Conservation (phyloP, 2,797 vertebrate genomes). For the Takifugu rubripes region DNA sequence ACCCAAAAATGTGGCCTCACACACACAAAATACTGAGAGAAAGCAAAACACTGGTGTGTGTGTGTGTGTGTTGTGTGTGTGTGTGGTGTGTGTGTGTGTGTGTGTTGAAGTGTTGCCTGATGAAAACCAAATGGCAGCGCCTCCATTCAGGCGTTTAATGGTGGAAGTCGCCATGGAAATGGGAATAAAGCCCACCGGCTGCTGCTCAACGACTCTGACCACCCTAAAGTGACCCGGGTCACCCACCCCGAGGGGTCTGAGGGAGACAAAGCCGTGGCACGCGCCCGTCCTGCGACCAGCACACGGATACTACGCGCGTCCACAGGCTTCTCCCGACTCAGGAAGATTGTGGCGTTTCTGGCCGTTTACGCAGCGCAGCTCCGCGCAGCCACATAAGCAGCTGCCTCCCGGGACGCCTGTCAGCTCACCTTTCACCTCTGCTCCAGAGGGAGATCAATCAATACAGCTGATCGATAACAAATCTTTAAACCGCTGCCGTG, state of each 20-base stretch:
- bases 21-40: neutral
- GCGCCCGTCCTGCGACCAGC: slow-evolving; percentile 10
- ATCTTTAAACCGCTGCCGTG: slow-evolving; percentile 43
- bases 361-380: neutral
- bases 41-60: neutral
- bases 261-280: slow-evolving; percentile 50
- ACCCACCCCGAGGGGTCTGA: slow-evolving; percentile 25
- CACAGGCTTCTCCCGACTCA: neutral
- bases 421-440: slow-evolving; percentile 53
- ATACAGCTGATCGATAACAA: slow-evolving; percentile 55
- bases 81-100: neutral
- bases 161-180: slow-evolving; percentile 36
- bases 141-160: slow-evolving; percentile 25
- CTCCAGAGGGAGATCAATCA: slow-evolving; percentile 45
- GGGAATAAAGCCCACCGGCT: slow-evolving; percentile 27
- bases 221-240: slow-evolving; percentile 33
- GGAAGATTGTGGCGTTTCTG: no score
- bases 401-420: slow-evolving; percentile 32
- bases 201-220: slow-evolving; percentile 27
- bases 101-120: slow-evolving; percentile 6
- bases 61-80: no score
- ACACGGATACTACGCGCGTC: neutral
- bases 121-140: slow-evolving; percentile 23
- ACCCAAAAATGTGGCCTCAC: neutral
- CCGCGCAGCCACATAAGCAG: slow-evolving; percentile 16